phyloP scores from a whole-genome alignment of 2,888 invertebrate species.

The Steinernema hermaphroditum region DNA sequence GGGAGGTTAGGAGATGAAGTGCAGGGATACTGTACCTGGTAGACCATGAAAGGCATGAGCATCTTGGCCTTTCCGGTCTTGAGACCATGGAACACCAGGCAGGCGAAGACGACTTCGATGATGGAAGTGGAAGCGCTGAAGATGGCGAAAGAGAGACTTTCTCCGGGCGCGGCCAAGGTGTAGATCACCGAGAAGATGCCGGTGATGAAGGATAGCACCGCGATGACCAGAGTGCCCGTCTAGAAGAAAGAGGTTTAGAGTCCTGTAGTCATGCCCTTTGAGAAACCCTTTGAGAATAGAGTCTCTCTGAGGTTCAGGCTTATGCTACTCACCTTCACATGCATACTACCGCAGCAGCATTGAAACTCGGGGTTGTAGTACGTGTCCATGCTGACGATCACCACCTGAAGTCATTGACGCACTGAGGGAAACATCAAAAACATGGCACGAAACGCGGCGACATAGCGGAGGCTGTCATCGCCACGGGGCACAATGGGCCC shows the following conservation, averaged over 20 bases:
- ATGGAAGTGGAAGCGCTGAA: neutral
- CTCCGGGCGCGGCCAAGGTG: neutral
- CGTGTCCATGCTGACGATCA: neutral
- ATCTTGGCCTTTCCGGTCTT: constrained; percentile 11
- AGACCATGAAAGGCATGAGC: constrained; percentile 21
- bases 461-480: too few relatives aligned
- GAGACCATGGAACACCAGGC: neutral
- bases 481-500: too few relatives aligned
- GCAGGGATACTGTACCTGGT: neutral
- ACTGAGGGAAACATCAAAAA: too few relatives aligned
- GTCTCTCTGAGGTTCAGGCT: too few relatives aligned
- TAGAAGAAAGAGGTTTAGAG: neutral
- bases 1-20: neutral
- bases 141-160: neutral
- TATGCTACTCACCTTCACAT: neutral
- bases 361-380: neutral
- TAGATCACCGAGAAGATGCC: neutral
- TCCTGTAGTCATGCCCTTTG: too few relatives aligned
- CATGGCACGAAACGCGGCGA: too few relatives aligned
- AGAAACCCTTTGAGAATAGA: too few relatives aligned
- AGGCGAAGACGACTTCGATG: neutral
- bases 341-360: constrained; percentile 7
- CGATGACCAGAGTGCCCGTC: neutral
- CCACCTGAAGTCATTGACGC: neutral
- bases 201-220: neutral